Evolutionary conservation across 2,888 invertebrate species (phyloP), one percentile per base, ranked within the genome.

Genomic region (Atherix ibis): DNA sequence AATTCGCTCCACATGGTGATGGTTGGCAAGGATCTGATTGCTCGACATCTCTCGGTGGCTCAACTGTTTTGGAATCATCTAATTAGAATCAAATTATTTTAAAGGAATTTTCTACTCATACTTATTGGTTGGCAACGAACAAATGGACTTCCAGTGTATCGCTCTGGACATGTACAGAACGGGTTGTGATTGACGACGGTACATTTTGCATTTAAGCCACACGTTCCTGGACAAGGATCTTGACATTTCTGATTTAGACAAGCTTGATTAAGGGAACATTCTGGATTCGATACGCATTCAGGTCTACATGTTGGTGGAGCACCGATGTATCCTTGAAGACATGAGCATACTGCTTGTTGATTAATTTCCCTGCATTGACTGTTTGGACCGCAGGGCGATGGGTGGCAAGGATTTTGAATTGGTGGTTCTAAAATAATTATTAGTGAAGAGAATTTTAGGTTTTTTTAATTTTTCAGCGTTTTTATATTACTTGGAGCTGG

Each of bases 151-250:
- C 56, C 63, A 27, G 46, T 56, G 35, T 46, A 53, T 5, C 50
- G 49, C 5, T 37, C 39, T 31, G 67, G 58, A 53, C 87, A 87
- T 24, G 72, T 68, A 51, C 87, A 87, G 58, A 76, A 73, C 3
- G 81, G 79, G 18, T 73, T 73, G 47, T 82, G 82, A 49, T 79
- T 80, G 3, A 78, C 68, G 4, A 80, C 79, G 37, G 69, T 68
- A 48, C 83, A 84, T 47, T 75, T 70, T 74, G 83, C 75, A 46
- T 73, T 73, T 19, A 68, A 48, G 4, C 81, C 83, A 49, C 87
- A 80, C 22, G 78, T 72, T 31, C 82, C 81, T 8, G 72, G 67
- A 48, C 84, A 85, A 16, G 81, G 79, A 52, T 81, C 72, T 12
- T 67, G 55, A 48, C 82, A 82, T 58, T 75, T 77, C 46, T 76